Evolutionary conservation across 2,113 vertebrate species (phyloP).

Genomic region (Mandrillus leucophaeus): DNA sequence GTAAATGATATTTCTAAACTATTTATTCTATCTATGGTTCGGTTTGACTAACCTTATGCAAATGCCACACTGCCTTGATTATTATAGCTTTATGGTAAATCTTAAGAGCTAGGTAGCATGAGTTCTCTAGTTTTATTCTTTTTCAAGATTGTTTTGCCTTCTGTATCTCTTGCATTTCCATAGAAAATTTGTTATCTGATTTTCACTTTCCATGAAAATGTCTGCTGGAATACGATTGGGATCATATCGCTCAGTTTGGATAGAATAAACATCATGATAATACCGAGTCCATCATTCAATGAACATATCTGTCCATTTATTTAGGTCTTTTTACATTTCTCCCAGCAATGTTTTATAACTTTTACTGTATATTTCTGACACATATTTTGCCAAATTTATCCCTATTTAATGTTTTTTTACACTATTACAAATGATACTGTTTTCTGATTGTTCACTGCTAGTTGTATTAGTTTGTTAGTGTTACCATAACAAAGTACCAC

Average conservation of each 20-base stretch:
- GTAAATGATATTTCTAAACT: background rate
- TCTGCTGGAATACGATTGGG: background rate
- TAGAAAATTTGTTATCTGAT: background rate
- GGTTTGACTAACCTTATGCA: background rate
- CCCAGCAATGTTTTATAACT: background rate
- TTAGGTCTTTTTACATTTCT: background rate
- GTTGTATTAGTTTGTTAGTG: background rate
- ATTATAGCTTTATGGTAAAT: background rate
- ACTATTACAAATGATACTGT: background rate
- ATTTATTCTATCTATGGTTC: background rate
- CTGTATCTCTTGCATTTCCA: background rate
- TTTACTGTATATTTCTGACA: background rate
- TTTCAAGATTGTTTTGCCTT: background rate
- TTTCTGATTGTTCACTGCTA: background rate
- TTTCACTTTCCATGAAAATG: background rate
- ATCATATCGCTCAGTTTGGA: background rate
- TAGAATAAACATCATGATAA: background rate
- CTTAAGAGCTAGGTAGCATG: background rate
- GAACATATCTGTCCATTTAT: background rate
- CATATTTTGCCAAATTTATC: background rate
- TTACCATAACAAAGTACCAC: background rate
- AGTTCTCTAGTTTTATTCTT: background rate
- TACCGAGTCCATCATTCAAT: background rate
- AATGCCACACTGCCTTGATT: background rate
- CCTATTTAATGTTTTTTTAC: background rate